A percentile compares a stretch with the other conserved stretches of the same genome.
phyloP scores from a whole-genome alignment of 2,113 vertebrate species.

The Sterrhoptilus dennistouni region DNA sequence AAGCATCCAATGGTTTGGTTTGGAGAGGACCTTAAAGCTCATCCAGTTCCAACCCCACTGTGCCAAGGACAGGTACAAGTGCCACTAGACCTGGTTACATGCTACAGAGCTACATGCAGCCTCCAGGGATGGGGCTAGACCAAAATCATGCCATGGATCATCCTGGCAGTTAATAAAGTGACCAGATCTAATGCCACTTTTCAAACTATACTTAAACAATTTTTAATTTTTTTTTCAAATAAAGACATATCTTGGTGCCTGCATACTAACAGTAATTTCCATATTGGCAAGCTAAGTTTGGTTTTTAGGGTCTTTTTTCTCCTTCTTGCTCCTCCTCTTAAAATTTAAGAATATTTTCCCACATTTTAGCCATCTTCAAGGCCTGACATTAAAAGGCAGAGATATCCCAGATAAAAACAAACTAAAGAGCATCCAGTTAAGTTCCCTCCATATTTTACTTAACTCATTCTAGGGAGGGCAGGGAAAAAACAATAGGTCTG shows the following conservation, averaged over 20 bases:
- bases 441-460: not conserved
- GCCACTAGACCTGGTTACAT: not conserved
- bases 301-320: not conserved
- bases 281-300: not conserved
- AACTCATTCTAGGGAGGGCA: not conserved
- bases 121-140: not conserved
- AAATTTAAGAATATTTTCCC: not conserved
- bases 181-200: not conserved
- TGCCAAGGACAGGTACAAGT: not conserved
- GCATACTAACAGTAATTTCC: not conserved
- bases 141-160: not conserved
- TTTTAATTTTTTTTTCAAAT: not conserved
- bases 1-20: not conserved
- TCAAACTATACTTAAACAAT: not conserved
- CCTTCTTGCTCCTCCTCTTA: not conserved
- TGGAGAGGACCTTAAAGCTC: not conserved
- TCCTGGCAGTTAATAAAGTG: not conserved
- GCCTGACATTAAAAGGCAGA: not conserved
- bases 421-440: not conserved
- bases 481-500: not conserved
- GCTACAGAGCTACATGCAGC: not conserved
- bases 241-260: not conserved
- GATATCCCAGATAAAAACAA: not conserved
- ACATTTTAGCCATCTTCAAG: not conserved
- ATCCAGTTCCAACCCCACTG: not conserved